These are phyloP conservation scores for Pheosia tremula DNA, from an alignment of 2,888 invertebrate species.

Conservation along the genomic window DNA sequence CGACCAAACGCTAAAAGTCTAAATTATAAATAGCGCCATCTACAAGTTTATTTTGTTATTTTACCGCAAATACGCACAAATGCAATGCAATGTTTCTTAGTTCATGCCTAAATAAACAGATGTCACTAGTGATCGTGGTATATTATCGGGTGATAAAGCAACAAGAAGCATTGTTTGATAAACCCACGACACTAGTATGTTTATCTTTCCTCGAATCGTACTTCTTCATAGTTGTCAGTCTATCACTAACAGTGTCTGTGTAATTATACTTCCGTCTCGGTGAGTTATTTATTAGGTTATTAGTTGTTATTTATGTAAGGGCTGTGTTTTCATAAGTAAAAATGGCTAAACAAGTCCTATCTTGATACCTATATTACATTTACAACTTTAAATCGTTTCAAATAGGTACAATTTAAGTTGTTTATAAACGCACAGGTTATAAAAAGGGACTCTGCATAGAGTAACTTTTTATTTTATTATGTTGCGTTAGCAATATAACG, in stretches of 20 bases:
- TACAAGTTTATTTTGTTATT: not conserved
- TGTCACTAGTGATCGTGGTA: constrained; percentile 16
- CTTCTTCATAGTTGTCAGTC: constrained; percentile 20
- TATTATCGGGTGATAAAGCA: not conserved
- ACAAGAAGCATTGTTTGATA: constrained; percentile 29
- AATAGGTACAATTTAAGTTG: no score
- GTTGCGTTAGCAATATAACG: no score
- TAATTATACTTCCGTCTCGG: constrained; percentile 13
- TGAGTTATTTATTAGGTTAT: not conserved
- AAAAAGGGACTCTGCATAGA: no score
- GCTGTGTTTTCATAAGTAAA: not conserved
- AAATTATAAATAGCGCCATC: constrained; percentile 5
- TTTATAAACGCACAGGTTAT: no score
- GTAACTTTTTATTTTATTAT: no score
- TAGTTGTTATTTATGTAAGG: not conserved
- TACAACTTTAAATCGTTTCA: no score
- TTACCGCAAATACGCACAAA: not conserved
- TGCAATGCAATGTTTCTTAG: not conserved
- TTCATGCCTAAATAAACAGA: constrained; percentile 13
- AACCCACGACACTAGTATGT: constrained; percentile 6
- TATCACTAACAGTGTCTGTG: constrained; percentile 17
- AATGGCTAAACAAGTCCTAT: no score
- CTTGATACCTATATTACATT: no score
- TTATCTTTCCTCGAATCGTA: constrained; percentile 2
- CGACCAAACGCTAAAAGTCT: not conserved